phyloP scores from a whole-genome alignment of 2,888 invertebrate genomes.

The Anarsia innoxiella region DNA sequence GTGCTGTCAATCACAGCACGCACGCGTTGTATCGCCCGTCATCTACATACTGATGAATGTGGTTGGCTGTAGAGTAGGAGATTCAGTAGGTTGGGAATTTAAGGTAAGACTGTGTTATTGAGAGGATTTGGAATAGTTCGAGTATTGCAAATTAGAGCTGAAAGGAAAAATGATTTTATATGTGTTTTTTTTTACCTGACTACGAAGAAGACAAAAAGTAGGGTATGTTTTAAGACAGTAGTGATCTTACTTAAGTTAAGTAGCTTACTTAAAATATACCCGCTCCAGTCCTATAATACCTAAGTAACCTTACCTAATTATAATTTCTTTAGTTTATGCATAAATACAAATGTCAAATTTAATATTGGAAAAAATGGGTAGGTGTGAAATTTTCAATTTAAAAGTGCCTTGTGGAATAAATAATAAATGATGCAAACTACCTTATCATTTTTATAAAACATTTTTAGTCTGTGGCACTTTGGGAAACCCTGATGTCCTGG shows the following conservation, averaged over 20 bases:
- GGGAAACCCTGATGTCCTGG: constrained; percentile 12
- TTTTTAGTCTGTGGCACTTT: constrained; percentile 4
- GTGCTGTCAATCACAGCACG: constrained; percentile 57
- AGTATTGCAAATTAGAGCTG: too few relatives aligned
- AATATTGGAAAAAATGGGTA: too few relatives aligned
- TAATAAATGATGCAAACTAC: background rate
- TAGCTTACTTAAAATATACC: background rate
- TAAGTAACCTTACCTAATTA: too few relatives aligned
- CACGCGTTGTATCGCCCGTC: constrained; percentile 40
- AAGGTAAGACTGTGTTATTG: background rate
- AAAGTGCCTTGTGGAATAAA: background rate
- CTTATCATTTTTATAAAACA: background rate
- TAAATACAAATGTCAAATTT: too few relatives aligned
- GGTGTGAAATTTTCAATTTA: too few relatives aligned
- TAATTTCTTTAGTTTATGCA: too few relatives aligned
- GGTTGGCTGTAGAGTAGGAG: background rate
- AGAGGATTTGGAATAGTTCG: background rate
- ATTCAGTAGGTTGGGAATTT: background rate
- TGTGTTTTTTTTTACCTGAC: background rate
- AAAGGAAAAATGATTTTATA: background rate
- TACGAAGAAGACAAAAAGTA: background rate
- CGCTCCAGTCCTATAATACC: background rate
- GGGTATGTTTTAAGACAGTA: background rate
- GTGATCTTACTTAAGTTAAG: background rate
- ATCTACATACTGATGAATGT: constrained; percentile 45